phyloP scores from a whole-genome alignment of 1,140 invertebrate genomes.

The Popillia japonica region DNA sequence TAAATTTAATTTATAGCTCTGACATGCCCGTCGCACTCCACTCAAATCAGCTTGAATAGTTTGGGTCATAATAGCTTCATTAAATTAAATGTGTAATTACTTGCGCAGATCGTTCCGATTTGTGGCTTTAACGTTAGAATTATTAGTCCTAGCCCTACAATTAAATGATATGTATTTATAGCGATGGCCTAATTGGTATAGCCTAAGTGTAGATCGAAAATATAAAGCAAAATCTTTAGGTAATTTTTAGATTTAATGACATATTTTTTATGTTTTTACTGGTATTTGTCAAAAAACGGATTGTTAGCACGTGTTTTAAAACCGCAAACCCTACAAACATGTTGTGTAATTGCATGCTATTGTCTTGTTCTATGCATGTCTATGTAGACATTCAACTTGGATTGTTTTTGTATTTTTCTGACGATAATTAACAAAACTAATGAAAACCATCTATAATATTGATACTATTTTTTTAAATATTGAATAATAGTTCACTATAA shows the following conservation, averaged over 20 bases:
- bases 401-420: neutral
- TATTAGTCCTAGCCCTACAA: neutral
- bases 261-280: neutral
- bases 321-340: neutral
- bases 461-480: too few relatives aligned
- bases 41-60: slow-evolving; percentile 1
- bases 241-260: too few relatives aligned
- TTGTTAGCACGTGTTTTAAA: neutral
- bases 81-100: slow-evolving; percentile 31
- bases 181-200: neutral
- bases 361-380: neutral
- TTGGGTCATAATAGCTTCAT: neutral
- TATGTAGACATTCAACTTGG: neutral
- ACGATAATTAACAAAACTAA: neutral
- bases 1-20: slow-evolving; percentile 20
- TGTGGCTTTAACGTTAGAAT: slow-evolving; percentile 23
- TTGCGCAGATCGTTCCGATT: neutral
- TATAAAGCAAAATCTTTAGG: too few relatives aligned
- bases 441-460: too few relatives aligned
- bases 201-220: neutral
- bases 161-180: slow-evolving; percentile 30
- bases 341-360: neutral
- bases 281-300: neutral
- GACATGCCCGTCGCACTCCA: neutral
- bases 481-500: too few relatives aligned